These are phyloP conservation scores for Sicus ferrugineus DNA, from an alignment of 2,888 invertebrate genomes.

Conservation along the genomic window DNA sequence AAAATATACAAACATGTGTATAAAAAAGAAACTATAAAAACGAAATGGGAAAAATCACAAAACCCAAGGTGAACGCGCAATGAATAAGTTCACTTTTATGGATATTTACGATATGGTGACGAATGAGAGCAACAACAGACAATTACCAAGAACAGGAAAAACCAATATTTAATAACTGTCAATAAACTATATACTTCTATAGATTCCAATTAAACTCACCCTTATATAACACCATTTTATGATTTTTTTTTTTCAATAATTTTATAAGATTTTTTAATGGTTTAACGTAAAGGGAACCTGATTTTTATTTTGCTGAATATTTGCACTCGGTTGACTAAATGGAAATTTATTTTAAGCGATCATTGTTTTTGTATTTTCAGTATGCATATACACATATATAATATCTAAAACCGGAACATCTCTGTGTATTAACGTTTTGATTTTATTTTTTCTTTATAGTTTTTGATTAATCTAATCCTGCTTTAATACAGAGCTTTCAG, in stretches of 20 bases:
- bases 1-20: not conserved
- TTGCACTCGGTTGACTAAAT: not conserved
- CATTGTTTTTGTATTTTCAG: not conserved
- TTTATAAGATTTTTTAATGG: not conserved
- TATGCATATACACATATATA: constrained; percentile 1
- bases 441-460: not conserved
- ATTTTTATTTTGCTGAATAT: not conserved
- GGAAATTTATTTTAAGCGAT: not conserved
- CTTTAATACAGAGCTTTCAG: not conserved
- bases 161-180: not conserved
- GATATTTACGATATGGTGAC: not conserved
- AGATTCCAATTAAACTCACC: constrained; percentile 20
- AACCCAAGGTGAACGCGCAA: constrained; percentile 26
- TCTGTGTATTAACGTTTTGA: not conserved
- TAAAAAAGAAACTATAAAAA: not conserved
- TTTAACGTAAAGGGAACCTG: not conserved
- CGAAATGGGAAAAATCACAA: not conserved
- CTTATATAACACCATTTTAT: constrained; percentile 33
- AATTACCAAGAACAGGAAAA: not conserved
- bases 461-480: not conserved
- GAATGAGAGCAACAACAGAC: not conserved
- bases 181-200: not conserved
- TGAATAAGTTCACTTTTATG: not conserved
- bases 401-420: constrained; percentile 16
- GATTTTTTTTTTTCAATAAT: not conserved